Conservation (phyloP, 2,113 vertebrate species). For the Xiphorhynchus elegans region DNA sequence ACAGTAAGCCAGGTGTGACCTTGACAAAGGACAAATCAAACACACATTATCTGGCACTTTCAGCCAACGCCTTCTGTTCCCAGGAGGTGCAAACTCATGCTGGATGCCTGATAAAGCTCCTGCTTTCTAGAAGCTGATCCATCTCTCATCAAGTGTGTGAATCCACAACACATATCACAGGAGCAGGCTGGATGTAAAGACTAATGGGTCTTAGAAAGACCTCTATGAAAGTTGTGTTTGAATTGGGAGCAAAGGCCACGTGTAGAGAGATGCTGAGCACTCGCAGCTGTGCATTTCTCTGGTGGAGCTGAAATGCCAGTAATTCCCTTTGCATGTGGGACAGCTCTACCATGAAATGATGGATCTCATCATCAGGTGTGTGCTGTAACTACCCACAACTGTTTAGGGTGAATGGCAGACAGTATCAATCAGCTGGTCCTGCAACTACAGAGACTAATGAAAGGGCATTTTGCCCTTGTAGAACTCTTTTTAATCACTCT, state of each 20-base stretch:
- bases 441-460: not conserved
- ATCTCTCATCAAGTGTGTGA: not conserved
- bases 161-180: not conserved
- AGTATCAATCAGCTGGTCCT: not conserved
- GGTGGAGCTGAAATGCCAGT: not conserved
- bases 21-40: conserved; percentile 35
- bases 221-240: not conserved
- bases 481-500: not conserved
- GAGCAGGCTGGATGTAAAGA: not conserved
- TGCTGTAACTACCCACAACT: not conserved
- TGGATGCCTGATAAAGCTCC: not conserved
- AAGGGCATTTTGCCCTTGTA: not conserved
- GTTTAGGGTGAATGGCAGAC: not conserved
- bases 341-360: not conserved
- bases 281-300: not conserved
- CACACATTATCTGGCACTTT: not conserved
- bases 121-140: conserved; percentile 10
- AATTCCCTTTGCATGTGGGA: not conserved
- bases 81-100: not conserved
- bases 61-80: not conserved
- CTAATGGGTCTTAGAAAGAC: not conserved
- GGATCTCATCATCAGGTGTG: not conserved
- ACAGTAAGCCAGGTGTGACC: conserved; percentile 8
- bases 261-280: not conserved
- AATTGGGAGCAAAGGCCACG: not conserved